These are phyloP conservation scores for Drosophila melanosoma DNA, from an alignment of 2,888 invertebrate species.

Conservation along the genomic window DNA sequence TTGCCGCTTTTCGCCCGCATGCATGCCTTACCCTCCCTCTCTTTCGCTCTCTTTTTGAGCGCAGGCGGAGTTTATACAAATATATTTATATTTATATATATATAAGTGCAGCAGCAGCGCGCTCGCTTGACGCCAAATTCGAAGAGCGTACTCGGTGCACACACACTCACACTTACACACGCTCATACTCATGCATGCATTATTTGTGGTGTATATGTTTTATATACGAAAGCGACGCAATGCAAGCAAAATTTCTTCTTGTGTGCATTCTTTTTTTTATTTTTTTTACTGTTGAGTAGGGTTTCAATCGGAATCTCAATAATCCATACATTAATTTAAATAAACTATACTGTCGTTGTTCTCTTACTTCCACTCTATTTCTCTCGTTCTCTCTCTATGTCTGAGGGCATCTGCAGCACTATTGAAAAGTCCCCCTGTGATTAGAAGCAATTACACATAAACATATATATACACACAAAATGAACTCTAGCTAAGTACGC, in stretches of 20 bases:
- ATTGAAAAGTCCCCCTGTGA: background rate
- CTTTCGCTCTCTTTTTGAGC: background rate
- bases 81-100: background rate
- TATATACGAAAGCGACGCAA: constrained; percentile 4
- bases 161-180: background rate
- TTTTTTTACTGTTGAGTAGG: background rate
- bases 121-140: background rate
- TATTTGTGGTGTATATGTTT: background rate
- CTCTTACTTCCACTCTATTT: background rate
- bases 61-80: background rate
- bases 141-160: background rate
- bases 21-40: background rate
- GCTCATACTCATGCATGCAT: background rate
- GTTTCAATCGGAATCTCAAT: background rate
- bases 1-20: background rate
- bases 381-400: background rate
- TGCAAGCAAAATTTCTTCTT: background rate
- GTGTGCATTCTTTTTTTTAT: background rate
- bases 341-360: background rate
- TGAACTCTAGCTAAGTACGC: constrained; percentile 6
- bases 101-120: background rate
- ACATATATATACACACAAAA: constrained; percentile 1
- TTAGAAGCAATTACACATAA: background rate
- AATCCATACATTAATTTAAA: background rate
- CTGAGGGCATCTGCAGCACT: background rate